Percentiles rank a stretch among this genome's conserved stretches.
These are phyloP conservation scores for Ariopsis seemanni DNA, from an alignment of 2,113 vertebrate species.

Conservation along the genomic window DNA sequence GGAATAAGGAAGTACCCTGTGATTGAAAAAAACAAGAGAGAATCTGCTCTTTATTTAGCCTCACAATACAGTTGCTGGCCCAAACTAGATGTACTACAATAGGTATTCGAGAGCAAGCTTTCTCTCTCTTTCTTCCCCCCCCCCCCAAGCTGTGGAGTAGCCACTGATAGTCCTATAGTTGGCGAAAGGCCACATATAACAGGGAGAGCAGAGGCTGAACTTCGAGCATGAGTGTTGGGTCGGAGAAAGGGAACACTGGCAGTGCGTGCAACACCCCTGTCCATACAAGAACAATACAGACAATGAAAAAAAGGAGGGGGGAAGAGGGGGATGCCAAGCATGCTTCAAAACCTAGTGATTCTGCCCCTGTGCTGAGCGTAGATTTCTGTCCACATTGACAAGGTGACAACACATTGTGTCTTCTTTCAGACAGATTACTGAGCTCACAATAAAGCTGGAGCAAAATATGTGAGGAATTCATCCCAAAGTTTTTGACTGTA, in stretches of 20 bases:
- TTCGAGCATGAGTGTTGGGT: conserved; percentile 19
- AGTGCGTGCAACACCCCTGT: conserved; percentile 22
- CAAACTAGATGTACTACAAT: not conserved
- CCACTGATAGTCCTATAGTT: conserved; percentile 28
- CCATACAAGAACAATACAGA: conserved; percentile 21
- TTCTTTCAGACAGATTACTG: conserved; percentile 31
- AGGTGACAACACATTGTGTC: conserved; percentile 27
- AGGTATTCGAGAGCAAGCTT: not conserved
- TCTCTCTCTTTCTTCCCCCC: no score
- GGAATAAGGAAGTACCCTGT: not conserved
- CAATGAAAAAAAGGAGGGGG: not conserved
- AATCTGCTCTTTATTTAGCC: not conserved
- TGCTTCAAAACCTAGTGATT: conserved; percentile 45
- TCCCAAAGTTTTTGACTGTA: not conserved
- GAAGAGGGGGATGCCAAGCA: not conserved
- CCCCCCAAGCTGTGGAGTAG: not conserved
- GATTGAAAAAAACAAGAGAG: not conserved
- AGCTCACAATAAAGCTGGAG: not conserved
- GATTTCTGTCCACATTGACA: conserved; percentile 40
- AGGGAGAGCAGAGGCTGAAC: conserved; percentile 29
- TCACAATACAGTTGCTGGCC: conserved; percentile 11
- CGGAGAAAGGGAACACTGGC: conserved; percentile 43
- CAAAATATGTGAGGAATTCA: not conserved
- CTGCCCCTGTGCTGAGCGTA: conserved; percentile 17
- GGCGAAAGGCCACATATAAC: conserved; percentile 14